Percentiles rank a stretch among this genome's conserved stretches.
Evolutionary conservation across 2,113 vertebrate genomes (phyloP).

Genomic region (Rhineura floridana): DNA sequence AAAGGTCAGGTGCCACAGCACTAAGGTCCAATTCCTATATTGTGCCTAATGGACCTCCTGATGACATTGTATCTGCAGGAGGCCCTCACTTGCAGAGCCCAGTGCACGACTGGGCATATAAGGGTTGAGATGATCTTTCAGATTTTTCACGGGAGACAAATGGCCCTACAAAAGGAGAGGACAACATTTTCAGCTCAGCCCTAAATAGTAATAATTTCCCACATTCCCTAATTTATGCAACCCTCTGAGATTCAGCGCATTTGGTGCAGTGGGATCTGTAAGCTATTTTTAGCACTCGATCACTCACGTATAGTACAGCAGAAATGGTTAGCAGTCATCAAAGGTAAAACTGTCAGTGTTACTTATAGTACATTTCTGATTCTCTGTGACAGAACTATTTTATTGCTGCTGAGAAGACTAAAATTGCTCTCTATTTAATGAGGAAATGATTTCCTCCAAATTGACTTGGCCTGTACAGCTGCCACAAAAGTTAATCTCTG

Average conservation of each 20-base stretch:
- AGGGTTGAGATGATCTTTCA: no score
- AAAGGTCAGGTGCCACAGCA: no score
- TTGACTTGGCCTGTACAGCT: not conserved
- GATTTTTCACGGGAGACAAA: no score
- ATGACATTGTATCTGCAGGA: no score
- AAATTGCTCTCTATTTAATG: conserved; percentile 43
- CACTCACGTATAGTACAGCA: conserved; percentile 4
- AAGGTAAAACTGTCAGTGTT: conserved; percentile 18
- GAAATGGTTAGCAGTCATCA: conserved; percentile 26
- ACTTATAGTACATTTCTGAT: conserved; percentile 39
- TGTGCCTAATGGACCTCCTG: no score
- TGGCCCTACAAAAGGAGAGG: no score
- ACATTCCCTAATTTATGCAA: not conserved
- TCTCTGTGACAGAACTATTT: conserved; percentile 41
- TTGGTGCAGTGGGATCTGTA: not conserved
- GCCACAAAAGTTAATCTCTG: conserved; percentile 29
- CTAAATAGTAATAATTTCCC: no score
- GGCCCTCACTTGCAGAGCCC: no score
- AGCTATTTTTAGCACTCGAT: conserved; percentile 1
- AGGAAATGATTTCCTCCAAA: conserved; percentile 47
- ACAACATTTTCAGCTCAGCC: no score
- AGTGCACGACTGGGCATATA: no score
- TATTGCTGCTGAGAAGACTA: conserved; percentile 43
- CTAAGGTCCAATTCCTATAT: no score
- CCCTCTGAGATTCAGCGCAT: not conserved